These are phyloP conservation scores for Drosophila maculinotata DNA, from an alignment of 2,888 invertebrate genomes.

Conservation along the genomic window DNA sequence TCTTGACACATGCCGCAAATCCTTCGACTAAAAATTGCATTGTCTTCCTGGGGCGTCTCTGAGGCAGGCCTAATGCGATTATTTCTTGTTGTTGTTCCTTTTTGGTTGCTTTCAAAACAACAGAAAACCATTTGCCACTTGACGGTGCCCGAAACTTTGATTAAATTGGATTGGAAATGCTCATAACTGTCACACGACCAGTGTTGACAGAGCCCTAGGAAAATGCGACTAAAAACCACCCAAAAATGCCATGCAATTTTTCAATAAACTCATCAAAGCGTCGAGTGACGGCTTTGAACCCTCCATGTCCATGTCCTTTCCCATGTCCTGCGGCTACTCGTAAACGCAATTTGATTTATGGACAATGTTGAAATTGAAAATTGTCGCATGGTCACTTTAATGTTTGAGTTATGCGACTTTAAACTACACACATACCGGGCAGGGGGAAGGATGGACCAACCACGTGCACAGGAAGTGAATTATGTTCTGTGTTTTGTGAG, in stretches of 20 bases:
- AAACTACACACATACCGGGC: conserved; percentile 53
- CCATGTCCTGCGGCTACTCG: conserved; percentile 67
- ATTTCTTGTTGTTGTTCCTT: conserved; percentile 47
- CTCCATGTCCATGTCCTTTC: too few relatives aligned
- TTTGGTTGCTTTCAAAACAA: conserved; percentile 42
- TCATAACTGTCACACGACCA: conserved; percentile 78
- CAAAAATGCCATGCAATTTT: conserved; percentile 74
- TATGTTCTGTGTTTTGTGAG: conserved; percentile 78
- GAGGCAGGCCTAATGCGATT: conserved; percentile 69
- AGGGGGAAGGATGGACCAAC: conserved; percentile 59
- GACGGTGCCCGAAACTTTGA: conserved; percentile 53
- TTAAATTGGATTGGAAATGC: conserved; percentile 75
- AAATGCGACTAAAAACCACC: conserved; percentile 60
- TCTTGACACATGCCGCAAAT: conserved; percentile 73
- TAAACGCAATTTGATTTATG: conserved; percentile 79
- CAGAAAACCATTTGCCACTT: conserved; percentile 52
- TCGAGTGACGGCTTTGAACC: conserved; percentile 54
- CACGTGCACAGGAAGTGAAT: conserved; percentile 80
- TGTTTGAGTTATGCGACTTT: conserved; percentile 83
- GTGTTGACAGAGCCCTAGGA: conserved; percentile 39
- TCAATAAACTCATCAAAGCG: conserved; percentile 80
- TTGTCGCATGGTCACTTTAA: conserved; percentile 84
- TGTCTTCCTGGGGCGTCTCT: conserved; percentile 29
- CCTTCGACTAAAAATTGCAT: conserved; percentile 34
- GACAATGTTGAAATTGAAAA: conserved; percentile 76